Percentiles rank a stretch among this genome's conserved stretches.
Conservation (phyloP, 2,113 vertebrate genomes). For the Stercorarius parasiticus region DNA sequence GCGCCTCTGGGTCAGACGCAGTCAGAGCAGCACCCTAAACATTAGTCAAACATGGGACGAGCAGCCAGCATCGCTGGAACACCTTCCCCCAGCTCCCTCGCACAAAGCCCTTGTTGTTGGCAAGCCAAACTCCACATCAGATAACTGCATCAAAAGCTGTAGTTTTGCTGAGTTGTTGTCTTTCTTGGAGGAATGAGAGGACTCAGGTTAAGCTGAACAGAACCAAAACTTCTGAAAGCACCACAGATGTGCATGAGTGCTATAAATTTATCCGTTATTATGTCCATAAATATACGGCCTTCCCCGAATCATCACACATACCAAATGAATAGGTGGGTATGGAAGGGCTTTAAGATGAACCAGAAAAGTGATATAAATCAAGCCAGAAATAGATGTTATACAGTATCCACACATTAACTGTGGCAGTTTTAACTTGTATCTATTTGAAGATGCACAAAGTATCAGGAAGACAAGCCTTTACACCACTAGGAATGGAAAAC, state of each 20-base stretch:
- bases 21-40: background rate
- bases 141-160: background rate
- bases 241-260: background rate
- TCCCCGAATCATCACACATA: background rate
- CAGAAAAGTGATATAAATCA: background rate
- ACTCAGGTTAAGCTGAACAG: background rate
- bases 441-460: background rate
- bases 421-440: background rate
- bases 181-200: background rate
- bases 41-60: background rate
- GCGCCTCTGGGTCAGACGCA: accelerated
- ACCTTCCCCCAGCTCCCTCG: background rate
- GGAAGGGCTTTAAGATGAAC: background rate
- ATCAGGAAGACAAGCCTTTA: background rate
- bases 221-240: background rate
- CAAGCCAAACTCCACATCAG: background rate
- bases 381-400: background rate
- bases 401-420: background rate
- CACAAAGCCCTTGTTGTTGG: background rate
- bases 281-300: background rate
- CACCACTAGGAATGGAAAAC: accelerated
- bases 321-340: background rate
- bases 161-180: accelerated
- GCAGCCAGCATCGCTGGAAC: accelerated
- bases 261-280: background rate